phyloP scores from a whole-genome alignment of 1,140 invertebrate species.

The Ceratosolen solmsi region DNA sequence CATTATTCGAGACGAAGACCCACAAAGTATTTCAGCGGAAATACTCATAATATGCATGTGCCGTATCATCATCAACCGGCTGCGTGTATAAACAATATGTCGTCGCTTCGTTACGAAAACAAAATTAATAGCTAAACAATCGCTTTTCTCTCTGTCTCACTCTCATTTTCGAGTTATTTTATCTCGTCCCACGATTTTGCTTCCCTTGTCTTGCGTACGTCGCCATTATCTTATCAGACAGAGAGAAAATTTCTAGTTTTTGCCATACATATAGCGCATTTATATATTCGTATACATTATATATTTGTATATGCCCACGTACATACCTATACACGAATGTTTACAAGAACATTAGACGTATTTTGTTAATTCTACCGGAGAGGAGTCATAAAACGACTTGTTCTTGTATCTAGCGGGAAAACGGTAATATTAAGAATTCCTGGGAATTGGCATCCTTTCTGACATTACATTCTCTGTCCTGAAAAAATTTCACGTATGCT shows the following conservation, averaged over 20 bases:
- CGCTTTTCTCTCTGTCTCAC: background rate
- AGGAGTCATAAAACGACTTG: too few species aligned
- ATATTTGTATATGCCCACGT: too few species aligned
- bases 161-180: background rate
- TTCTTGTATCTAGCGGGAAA: too few species aligned
- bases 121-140: constrained; percentile 45
- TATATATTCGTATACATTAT: too few species aligned
- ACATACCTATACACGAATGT: too few species aligned
- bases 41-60: background rate
- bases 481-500: too few species aligned
- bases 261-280: constrained; percentile 12
- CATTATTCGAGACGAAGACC: background rate
- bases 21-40: background rate
- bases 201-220: background rate
- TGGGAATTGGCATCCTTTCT: too few species aligned
- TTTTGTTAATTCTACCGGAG: too few species aligned
- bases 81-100: constrained; percentile 36
- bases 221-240: constrained; percentile 47
- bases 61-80: constrained; percentile 8
- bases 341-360: too few species aligned
- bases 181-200: background rate
- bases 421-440: too few species aligned
- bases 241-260: constrained; percentile 32
- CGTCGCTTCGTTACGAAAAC: constrained; percentile 42
- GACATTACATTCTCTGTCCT: too few species aligned